These are phyloP conservation scores for Dryobates pubescens DNA, from an alignment of 2,797 vertebrate genomes.

Conservation along the genomic window DNA sequence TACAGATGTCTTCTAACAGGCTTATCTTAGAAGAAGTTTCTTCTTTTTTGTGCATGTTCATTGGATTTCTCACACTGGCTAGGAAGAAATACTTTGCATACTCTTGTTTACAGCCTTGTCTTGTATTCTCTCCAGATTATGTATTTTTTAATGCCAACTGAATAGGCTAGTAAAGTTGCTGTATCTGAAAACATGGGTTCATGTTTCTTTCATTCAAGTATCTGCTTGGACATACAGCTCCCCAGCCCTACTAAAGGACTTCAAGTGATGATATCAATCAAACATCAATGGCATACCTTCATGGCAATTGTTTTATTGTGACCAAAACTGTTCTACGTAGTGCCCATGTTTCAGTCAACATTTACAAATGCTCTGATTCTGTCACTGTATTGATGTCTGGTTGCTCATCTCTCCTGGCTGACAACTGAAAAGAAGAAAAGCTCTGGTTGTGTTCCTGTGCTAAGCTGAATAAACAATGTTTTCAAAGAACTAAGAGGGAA, in stretches of 20 bases:
- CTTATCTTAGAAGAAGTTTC: neutral
- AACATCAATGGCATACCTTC: neutral
- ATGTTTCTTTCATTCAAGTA: neutral
- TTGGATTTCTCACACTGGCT: neutral
- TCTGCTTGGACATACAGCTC: neutral
- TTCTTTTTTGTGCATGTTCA: neutral
- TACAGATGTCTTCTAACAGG: neutral
- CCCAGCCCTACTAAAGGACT: neutral
- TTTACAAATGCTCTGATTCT: conserved; percentile 42
- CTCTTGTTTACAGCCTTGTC: neutral
- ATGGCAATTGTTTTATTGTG: conserved; percentile 33
- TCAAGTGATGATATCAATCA: neutral
- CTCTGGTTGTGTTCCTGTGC: neutral
- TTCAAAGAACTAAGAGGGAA: neutral
- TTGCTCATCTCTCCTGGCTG: conserved; percentile 49
- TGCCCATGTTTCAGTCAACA: conserved; percentile 18
- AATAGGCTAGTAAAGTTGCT: conserved; percentile 1
- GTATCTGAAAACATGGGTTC: neutral
- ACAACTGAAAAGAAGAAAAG: conserved; percentile 25
- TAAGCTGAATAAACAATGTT: neutral
- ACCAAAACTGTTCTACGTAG: conserved; percentile 14
- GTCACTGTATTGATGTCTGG: neutral
- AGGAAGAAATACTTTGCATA: neutral
- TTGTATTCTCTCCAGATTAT: neutral
- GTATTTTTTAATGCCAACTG: neutral